Conservation (phyloP, 2,888 invertebrate species). For the Seira sanloemensis region DNA sequence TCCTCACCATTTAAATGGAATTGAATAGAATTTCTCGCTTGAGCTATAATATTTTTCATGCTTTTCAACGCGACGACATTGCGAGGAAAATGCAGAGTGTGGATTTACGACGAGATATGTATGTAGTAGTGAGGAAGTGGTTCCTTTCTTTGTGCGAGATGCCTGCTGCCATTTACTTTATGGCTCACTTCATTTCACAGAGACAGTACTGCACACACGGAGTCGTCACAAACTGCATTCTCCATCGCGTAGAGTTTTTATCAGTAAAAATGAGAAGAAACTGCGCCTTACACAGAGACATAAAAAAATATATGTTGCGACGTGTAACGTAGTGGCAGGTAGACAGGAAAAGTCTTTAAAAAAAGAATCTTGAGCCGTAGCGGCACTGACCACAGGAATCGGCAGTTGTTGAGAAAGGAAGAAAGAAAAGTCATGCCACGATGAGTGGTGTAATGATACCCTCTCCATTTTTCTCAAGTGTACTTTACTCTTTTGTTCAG, state of each 20-base stretch:
- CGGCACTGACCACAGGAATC: conserved; percentile 61
- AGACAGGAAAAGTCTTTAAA: conserved; percentile 51
- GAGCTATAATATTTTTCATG: conserved; percentile 57
- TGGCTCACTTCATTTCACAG: conserved; percentile 64
- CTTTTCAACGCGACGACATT: conserved; percentile 43
- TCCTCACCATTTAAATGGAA: not conserved
- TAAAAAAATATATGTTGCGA: conserved; percentile 17
- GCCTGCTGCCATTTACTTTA: conserved; percentile 59
- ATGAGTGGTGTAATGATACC: conserved; percentile 58
- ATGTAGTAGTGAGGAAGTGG: conserved; percentile 35
- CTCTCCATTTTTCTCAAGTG: conserved; percentile 6
- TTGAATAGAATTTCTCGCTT: conserved; percentile 61
- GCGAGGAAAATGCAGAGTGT: not conserved
- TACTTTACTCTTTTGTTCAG: not conserved
- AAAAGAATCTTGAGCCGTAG: conserved; percentile 41
- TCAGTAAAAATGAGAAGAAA: not conserved
- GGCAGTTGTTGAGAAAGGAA: conserved; percentile 60
- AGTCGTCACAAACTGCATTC: too few species aligned
- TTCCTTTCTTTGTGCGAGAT: conserved; percentile 13
- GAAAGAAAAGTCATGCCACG: conserved; percentile 61
- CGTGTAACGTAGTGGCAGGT: conserved; percentile 41
- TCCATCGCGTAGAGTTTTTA: too few species aligned
- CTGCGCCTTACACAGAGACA: conserved; percentile 15
- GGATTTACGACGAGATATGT: not conserved
- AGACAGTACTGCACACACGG: too few species aligned